Conservation (phyloP, 2,113 vertebrate genomes). For the Phainopepla nitens region DNA sequence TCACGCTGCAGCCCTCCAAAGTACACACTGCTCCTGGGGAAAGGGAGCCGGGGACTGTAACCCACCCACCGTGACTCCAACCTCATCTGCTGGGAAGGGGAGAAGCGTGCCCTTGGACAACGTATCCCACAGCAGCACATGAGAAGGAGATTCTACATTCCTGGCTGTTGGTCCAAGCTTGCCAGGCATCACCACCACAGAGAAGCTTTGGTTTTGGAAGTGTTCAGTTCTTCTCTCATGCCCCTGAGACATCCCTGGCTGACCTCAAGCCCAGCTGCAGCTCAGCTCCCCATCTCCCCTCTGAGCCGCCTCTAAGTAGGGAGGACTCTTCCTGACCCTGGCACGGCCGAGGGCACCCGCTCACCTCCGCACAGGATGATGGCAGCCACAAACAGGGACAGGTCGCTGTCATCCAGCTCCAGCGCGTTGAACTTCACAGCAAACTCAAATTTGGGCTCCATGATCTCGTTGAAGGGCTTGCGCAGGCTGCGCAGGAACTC, state of each 20-base stretch:
- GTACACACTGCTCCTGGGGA: background rate
- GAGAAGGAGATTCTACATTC: background rate
- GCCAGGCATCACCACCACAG: fast-evolving
- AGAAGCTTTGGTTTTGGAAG: background rate
- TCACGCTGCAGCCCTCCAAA: background rate
- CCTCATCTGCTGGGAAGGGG: background rate
- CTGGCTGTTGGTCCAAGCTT: background rate
- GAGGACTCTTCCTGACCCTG: background rate
- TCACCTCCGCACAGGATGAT: constrained; percentile 98
- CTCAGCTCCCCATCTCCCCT: background rate
- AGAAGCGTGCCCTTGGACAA: background rate
- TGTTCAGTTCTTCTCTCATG: background rate
- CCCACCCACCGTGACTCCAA: background rate
- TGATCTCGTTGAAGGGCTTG: constrained; percentile 93
- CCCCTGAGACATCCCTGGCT: background rate
- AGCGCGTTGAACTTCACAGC: constrained; percentile 96
- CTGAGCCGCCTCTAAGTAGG: background rate
- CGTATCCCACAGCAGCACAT: background rate
- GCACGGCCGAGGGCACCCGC: fast-evolving
- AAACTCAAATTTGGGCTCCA: constrained; percentile 99
- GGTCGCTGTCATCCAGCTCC: constrained; percentile 96
- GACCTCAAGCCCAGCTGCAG: background rate
- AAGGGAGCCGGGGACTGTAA: background rate
- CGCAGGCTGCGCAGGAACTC: constrained; percentile 96
- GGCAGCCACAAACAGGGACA: constrained; percentile 96